Evolutionary conservation across 1,140 invertebrate genomes (phyloP), one percentile per base, ranked within the genome.

Genomic region (Nomia melanderi): DNA sequence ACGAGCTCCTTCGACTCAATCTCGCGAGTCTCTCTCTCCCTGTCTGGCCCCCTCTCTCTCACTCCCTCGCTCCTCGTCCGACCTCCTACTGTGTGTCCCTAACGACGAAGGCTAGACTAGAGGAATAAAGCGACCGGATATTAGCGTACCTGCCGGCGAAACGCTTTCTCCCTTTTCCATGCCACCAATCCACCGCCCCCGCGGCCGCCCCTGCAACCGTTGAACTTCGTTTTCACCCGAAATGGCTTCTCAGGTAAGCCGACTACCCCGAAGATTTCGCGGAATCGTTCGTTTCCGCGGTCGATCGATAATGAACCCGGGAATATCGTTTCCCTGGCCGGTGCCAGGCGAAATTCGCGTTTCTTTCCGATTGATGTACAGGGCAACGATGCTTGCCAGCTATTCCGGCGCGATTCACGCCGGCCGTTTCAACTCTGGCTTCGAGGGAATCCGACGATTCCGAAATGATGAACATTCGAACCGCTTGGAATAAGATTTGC

Each of bases 1-100:
- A 82, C 64, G 69, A 83, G 69, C 78, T 78, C 62, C 80, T 71
- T 83, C 80, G 70, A 71, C 62, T 83, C 81, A 39, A 83, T 83
- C 60, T 62, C 66, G 69, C 69, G 25, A n/a, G 17, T 12, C 59
- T 50, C 74, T 36, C 62, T 25, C 25, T 36, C 47, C 53, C 25
- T 57, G 29, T 41, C 12, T 14, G 47, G 6, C 44, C 20, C 17
- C 5, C 20, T 50, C 20, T 47, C 44, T 41, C 44, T 47, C 5
- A 7, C 44, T 47, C 44, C 17, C 44, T 47, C 5, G 20, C 20
- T 41, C 41, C 6, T 5, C 41, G 12, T 44, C 41, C 41, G 14
- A 17, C 20, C 5, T 14, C 14, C 41, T 44, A 5, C 56, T 44
- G 62, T 65, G 77, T 47, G 71, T 33, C 44, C 71, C 54, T 72